These are phyloP conservation scores for Pegoplata infirma DNA, from an alignment of 2,888 invertebrate species.

Conservation along the genomic window DNA sequence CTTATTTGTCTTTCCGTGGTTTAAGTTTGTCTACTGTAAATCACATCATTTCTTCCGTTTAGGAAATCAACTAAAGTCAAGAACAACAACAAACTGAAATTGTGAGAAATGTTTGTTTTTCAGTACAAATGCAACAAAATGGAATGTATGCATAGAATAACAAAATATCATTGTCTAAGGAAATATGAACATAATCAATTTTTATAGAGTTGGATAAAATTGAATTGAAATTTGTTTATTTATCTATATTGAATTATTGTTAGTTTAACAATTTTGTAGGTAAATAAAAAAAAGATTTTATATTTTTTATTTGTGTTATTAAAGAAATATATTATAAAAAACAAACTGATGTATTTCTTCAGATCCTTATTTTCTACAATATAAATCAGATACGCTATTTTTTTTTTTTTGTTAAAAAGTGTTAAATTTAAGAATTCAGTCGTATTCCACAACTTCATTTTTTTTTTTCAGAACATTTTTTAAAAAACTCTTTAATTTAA, in stretches of 20 bases:
- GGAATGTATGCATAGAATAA: neutral
- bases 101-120: conserved; percentile 30
- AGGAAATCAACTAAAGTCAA: conserved; percentile 61
- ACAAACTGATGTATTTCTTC: no score
- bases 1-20: conserved; percentile 61
- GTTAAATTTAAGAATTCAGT: no score
- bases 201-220: conserved; percentile 14
- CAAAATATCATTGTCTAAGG: conserved; percentile 4
- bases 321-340: no score
- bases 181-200: conserved; percentile 23
- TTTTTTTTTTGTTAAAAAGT: no score
- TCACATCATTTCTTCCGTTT: conserved; percentile 64
- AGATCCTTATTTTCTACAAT: no score
- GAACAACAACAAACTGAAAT: conserved; percentile 11
- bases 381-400: no score
- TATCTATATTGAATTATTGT: conserved; percentile 19
- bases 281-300: no score
- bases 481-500: no score
- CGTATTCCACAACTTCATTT: no score
- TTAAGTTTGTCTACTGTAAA: conserved; percentile 62
- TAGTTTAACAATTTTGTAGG: neutral
- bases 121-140: neutral
- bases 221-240: conserved; percentile 23
- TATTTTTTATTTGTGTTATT: no score
- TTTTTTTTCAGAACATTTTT: no score